Evolutionary conservation across 1,140 invertebrate species (phyloP), one percentile per base, ranked within the genome.

Genomic region (Temnothorax nylanderi): DNA sequence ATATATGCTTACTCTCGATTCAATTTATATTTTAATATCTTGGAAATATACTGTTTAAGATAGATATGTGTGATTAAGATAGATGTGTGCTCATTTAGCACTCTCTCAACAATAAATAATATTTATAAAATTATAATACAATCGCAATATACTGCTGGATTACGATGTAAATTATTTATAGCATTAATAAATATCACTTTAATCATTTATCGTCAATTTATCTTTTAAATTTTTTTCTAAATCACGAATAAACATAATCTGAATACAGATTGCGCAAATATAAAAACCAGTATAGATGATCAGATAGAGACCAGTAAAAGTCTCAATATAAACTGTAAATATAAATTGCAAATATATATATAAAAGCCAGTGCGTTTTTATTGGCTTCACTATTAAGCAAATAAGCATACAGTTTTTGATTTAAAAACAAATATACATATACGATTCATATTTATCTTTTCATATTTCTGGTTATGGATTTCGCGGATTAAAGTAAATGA

Each of bases 311-410:
- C 26, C 26, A 26, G 1, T 26, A 26, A 2, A 69, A 16, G 21
- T 26, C 37, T 44, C 26, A 49, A 21, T 51, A 21, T 41, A n/a
- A 21, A 21, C 7, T 37, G 44, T 47, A 77, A 60, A 60, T 62
- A 62, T 8, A 69, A 7, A 54, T 18, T 80, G 37, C 32, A 72
- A 72, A 72, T 34, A 47, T 47, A 26, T 47, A 26, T 26, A 26
- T 6, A 34, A 82, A 82, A 41, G 37, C 6, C 10, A n/a, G 6
- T 51, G 47, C 13, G 3, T 72, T 71, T 81, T 81, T 69, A 81
- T 67, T 78, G 6, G n/a, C 13, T 65, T 2, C 11, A 26, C 26
- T 26, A 49, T 49, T 16, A 32, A 32, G 13, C 2, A 34, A 62
- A 37, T 26, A 37, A 26, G 18, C 32, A 26, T 11, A 44, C 13